Percentiles rank a stretch among this genome's conserved stretches.
phyloP scores from a whole-genome alignment of 1,140 invertebrate genomes.

The Dolichoris vasculosae region DNA sequence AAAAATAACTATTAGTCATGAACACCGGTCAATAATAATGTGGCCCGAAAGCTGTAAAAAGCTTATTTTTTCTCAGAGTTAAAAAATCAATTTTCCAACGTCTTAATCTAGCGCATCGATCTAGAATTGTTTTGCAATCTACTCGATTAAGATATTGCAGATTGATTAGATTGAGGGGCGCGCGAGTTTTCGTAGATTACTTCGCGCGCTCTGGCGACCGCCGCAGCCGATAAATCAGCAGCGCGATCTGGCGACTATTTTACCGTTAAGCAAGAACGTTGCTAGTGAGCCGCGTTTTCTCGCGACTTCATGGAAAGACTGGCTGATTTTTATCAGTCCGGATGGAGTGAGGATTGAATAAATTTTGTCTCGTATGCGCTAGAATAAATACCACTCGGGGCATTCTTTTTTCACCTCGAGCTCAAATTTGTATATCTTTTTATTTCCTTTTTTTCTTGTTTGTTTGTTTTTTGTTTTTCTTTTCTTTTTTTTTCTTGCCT shows the following conservation, averaged over 20 bases:
- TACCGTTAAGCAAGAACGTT: background rate
- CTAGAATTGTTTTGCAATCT: background rate
- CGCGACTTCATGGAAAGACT: background rate
- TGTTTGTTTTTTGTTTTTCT: background rate
- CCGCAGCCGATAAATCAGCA: conserved; percentile 19
- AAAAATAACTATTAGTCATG: background rate
- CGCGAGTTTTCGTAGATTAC: conserved; percentile 15
- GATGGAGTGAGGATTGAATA: background rate
- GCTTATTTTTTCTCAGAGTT: background rate
- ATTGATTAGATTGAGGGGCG: conserved; percentile 29
- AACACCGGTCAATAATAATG: background rate
- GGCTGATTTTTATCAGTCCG: background rate
- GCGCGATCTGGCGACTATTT: conserved; percentile 7
- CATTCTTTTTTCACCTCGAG: background rate
- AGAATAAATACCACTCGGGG: background rate
- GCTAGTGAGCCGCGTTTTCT: background rate
- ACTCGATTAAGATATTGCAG: conserved; percentile 30
- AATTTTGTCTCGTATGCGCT: background rate
- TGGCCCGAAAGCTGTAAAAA: background rate
- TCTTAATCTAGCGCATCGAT: conserved; percentile 6
- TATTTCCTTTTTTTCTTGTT: background rate
- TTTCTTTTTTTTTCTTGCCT: background rate
- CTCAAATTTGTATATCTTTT: background rate
- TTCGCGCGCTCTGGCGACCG: background rate
- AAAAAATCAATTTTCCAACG: conserved; percentile 18